Evolutionary conservation across 37 sponge, comb jelly and placozoan genomes (phyloP), one percentile per base, ranked within the genome.

Genomic region (Lycopodina hypogea): DNA sequence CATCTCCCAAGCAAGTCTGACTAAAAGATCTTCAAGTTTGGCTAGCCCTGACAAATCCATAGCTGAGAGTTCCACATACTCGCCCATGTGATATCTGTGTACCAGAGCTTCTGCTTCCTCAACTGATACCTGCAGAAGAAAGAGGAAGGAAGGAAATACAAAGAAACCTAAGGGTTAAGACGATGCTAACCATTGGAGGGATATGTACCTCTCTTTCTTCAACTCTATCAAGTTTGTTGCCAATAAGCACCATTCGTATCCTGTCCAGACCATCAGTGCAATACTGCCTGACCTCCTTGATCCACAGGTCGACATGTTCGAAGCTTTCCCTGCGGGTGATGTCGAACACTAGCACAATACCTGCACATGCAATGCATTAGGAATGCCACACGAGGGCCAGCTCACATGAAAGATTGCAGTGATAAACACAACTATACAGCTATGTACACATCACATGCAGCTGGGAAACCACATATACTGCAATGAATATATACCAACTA

Each of bases 271-370:
- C 79, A 11, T 58, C 56, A 2, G 23, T 22, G 21, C 68, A 78
- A 75, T 91, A 83, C 50, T 66, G 81, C 60, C 61, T 71, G 29
- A 87, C 45, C 36, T 91, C 92, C 9, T 30, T 26, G 56, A 91
- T 48, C 92, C 92, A 91, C 63, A 55, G 36, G 32, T 72, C 78
- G 14, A 91, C 2, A 29, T 67, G 73, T 32, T 75, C 56, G 70
- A 92, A 92, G 38, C 77, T 77, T 22, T 76, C 59, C 37, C 67
- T n/a, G 1, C 65, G 57, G 2, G 85, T 84, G 55, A 92, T 71
- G 65, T 92, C 93, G 62, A 76, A 92, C 23, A 92, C 89, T 1
- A 92, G 53, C 32, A 92, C 61, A 15, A 92, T 74, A 33, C 66
- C 66, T 65, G 66, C 17, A 65, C 48, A 45, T 9, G 9, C 4